Evolutionary conservation across 2,888 invertebrate species (phyloP).

Genomic region (Eilema depressum): DNA sequence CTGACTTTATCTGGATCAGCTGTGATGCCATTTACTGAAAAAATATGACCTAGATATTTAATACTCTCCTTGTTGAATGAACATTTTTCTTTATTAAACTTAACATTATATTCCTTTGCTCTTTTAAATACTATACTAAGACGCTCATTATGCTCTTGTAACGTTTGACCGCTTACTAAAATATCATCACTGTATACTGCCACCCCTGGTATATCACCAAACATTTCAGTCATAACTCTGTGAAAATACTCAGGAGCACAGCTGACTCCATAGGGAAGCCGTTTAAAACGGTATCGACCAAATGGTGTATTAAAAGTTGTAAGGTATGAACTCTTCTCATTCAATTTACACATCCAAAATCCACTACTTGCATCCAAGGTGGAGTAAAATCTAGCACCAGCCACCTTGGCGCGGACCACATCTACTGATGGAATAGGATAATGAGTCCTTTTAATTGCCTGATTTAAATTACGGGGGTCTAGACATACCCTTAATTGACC

Average conservation of each 20-base stretch:
- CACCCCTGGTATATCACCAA: slow-evolving; percentile 22
- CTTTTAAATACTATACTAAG: slow-evolving; percentile 31
- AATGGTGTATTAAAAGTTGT: slow-evolving; percentile 33
- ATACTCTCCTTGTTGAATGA: slow-evolving; percentile 29
- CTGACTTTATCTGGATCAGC: slow-evolving; percentile 33
- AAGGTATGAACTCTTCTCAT: slow-evolving; percentile 19
- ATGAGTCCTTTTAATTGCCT: slow-evolving; percentile 38
- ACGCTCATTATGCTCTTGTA: slow-evolving; percentile 22
- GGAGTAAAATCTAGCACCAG: slow-evolving; percentile 36
- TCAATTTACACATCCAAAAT: slow-evolving; percentile 38
- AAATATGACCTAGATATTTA: slow-evolving; percentile 38
- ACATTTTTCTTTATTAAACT: slow-evolving; percentile 42
- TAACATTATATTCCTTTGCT: slow-evolving; percentile 32
- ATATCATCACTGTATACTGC: slow-evolving; percentile 40
- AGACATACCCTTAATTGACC: slow-evolving; percentile 42
- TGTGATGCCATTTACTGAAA: slow-evolving; percentile 23
- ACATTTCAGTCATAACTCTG: slow-evolving; percentile 9
- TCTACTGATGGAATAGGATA: slow-evolving; percentile 46
- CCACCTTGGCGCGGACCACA: slow-evolving; percentile 21
- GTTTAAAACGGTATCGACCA: slow-evolving; percentile 31
- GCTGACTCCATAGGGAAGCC: slow-evolving; percentile 22
- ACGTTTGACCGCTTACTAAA: slow-evolving; percentile 30
- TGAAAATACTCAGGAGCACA: slow-evolving; percentile 19
- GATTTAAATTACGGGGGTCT: slow-evolving; percentile 44
- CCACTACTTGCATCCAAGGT: slow-evolving; percentile 43